Evolutionary conservation across 2,888 invertebrate species (phyloP), one percentile per base, ranked within the genome.

Genomic region (Drosophila pegasa): DNA sequence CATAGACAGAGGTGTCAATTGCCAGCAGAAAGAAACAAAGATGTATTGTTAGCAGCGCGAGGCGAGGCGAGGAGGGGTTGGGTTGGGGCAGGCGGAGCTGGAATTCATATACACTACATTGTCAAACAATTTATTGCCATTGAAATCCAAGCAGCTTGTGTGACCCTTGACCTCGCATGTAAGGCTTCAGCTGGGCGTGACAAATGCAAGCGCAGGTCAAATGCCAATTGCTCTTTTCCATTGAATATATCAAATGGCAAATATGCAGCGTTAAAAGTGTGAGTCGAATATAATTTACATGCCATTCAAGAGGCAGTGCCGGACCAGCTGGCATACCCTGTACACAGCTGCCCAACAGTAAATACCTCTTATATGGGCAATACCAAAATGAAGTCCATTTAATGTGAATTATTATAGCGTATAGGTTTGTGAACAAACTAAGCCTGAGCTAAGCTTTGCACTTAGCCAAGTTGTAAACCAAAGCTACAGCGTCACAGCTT

Each of bases 51-150:
- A 25, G 25, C n/a, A 18, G n/a, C 2, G n/a, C 6, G n/a, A n/a
- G n/a, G n/a, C n/a, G n/a, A n/a, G n/a, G n/a, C n/a, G n/a, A 14
- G 5, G n/a, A 2, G 8, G 9, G 16, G 27, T 10, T 20, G 10
- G 14, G 18, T 31, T 3, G 10, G 14, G 16, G 12, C 8, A 25
- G 16, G 12, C 8, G 18, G n/a, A 3, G 29, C 4, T 7, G 10
- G 35, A n/a, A 35, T 50, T 50, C 35, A 35, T 35, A 35, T 50
- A 18, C 18, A 45, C 31, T 37, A 45, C 31, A 59, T 45, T 48
- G 35, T 52, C 47, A 47, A 22, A 52, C n/a, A 71, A 59, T 64
- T 59, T 72, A 80, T 68, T 68, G 68, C 74, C 48, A 59, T 58
- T 68, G 69, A 61, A 56, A 61, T 69, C 51, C 48, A 33, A 69